These are phyloP conservation scores for Calliopsis andreniformis DNA, from an alignment of 1,140 invertebrate genomes.

Conservation along the genomic window DNA sequence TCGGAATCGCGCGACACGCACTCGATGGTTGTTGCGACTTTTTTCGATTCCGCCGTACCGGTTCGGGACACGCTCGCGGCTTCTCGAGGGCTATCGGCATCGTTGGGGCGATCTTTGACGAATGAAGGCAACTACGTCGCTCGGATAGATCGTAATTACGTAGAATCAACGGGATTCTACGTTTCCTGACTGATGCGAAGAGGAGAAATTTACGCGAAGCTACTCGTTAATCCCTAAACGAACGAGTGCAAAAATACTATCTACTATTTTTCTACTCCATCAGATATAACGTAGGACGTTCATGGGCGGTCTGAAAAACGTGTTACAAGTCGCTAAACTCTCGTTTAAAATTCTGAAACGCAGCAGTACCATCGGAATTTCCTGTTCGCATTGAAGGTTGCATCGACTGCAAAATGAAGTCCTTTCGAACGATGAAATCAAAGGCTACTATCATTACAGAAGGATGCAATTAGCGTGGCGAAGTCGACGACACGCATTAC, in stretches of 20 bases:
- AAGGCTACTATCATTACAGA: not conserved
- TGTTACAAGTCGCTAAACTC: too few species aligned
- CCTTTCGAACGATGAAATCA: not conserved
- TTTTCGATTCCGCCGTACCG: slow-evolving; percentile 48
- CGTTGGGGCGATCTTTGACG: slow-evolving; percentile 47
- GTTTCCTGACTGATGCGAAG: too few species aligned
- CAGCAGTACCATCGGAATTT: not conserved
- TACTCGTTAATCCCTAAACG: too few species aligned
- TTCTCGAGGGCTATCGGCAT: slow-evolving; percentile 37
- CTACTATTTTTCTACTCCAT: too few species aligned
- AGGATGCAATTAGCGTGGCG: slow-evolving; percentile 4
- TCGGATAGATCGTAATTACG: slow-evolving; percentile 53
- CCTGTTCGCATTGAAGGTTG: not conserved
- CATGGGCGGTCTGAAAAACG: too few species aligned
- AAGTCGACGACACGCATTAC: slow-evolving; percentile 10
- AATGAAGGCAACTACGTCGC: not conserved
- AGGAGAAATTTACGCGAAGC: too few species aligned
- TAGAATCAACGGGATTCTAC: too few species aligned
- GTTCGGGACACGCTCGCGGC: slow-evolving; percentile 45
- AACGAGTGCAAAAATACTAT: too few species aligned
- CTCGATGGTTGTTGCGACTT: slow-evolving; percentile 60
- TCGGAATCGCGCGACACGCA: slow-evolving; percentile 75
- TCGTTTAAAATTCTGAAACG: too few species aligned
- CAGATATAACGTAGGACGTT: too few species aligned
- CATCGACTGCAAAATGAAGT: not conserved